Evolutionary conservation across 2,113 vertebrate species (phyloP), one percentile per base, ranked within the genome.

Genomic region (Coregonus clupeaformis): DNA sequence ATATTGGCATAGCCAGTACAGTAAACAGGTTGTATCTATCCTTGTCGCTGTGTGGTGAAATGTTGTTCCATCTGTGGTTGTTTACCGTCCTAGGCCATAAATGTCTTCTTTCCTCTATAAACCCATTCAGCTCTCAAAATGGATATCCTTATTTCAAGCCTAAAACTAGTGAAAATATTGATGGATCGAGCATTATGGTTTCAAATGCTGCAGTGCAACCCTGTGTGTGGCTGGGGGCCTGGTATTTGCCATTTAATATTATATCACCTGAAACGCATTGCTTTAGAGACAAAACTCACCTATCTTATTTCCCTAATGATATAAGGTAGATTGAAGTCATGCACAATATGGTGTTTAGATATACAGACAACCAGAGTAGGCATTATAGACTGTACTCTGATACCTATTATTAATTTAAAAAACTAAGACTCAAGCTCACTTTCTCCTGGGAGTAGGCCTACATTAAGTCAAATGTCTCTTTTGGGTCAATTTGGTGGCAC

Each of bases 41-140:
- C 87, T 85, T 93, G 87, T 93, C 91, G 84, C 75, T 84, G 88
- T 88, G 88, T 24, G 90, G 92, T 85, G 74, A 62, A 84, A 91
- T 91, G 89, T 90, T 92, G 90, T 92, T 93, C 91, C 91, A 86
- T 87, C 87, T 90, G 92, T 91, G 93, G 92, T 91, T 93, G 91
- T 94, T 94, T 92, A 86, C 93, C 29, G 79, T 89, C 84, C 77
- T 77, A 78, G 86, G 78, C 90, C 89, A 86, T 91, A 89, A 91
- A 92, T 64, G 89, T 92, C 90, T 87, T 85, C 86, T 52, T 52
- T 52, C 84, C 85, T 92, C 91, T 92, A 84, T 89, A 85, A 82
- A 69, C 74, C 80, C 84, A 89, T 91, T 91, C 88, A 92, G 81
- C 75, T 83, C 86, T 68, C 85, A 89, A 83, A 93, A 89, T 93